These are phyloP conservation scores for Troides aeacus DNA, from an alignment of 2,888 invertebrate species.

Conservation along the genomic window DNA sequence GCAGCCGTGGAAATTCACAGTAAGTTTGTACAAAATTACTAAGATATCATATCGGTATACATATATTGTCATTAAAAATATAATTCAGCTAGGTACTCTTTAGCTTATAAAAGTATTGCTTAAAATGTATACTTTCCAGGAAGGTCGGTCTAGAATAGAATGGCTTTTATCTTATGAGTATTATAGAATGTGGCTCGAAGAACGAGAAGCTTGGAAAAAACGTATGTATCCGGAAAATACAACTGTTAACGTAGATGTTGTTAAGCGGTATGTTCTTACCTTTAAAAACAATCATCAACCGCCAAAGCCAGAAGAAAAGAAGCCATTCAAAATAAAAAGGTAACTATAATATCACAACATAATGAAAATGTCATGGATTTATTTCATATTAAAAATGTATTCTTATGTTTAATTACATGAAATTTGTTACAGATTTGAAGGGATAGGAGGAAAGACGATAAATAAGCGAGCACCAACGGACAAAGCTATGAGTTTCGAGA, in stretches of 20 bases:
- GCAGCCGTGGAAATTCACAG: constrained; percentile 79
- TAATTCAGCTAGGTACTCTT: not conserved
- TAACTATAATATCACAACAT: constrained; percentile 41
- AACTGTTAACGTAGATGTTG: constrained; percentile 64
- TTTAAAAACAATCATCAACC: constrained; percentile 67
- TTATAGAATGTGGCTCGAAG: constrained; percentile 79
- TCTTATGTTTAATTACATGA: not conserved
- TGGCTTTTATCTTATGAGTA: constrained; percentile 79
- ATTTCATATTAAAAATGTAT: not conserved
- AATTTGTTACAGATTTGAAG: constrained; percentile 56
- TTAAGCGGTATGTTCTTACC: constrained; percentile 69
- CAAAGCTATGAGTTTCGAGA: constrained; percentile 51
- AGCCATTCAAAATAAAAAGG: constrained; percentile 74
- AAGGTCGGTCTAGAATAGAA: constrained; percentile 64
- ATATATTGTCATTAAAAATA: too few species aligned
- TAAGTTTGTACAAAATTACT: constrained; percentile 39
- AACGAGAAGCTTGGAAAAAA: constrained; percentile 76
- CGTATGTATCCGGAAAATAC: constrained; percentile 75
- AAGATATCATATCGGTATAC: too few species aligned
- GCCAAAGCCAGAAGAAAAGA: constrained; percentile 71
- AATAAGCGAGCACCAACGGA: constrained; percentile 54
- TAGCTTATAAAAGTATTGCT: not conserved
- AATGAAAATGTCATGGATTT: not conserved
- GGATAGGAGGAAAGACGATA: constrained; percentile 52
- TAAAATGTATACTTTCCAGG: constrained; percentile 44